A percentile compares a stretch with the other conserved stretches of the same genome.
Conservation (phyloP, 2,888 invertebrate species). For the Orthonychiurus folsomi region DNA sequence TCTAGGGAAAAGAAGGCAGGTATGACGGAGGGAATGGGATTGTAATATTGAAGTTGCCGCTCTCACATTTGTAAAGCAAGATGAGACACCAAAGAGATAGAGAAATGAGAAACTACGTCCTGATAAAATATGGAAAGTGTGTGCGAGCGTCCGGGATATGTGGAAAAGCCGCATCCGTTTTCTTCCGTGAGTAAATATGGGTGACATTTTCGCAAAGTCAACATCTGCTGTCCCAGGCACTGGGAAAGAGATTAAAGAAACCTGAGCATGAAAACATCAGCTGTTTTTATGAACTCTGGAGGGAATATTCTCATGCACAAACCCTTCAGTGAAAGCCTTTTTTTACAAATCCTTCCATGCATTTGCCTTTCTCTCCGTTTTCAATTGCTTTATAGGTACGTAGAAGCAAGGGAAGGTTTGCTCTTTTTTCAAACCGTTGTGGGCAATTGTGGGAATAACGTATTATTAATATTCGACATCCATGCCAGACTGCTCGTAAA, state of each 20-base stretch:
- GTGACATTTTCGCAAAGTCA: slow-evolving; percentile 21
- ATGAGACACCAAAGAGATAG: neutral
- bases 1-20: no score
- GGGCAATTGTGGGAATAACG: no score
- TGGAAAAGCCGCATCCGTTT: no score
- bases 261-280: slow-evolving; percentile 19
- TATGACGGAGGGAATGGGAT: neutral
- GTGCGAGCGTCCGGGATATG: no score
- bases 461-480: no score
- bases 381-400: neutral
- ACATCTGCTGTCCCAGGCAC: slow-evolving; percentile 23
- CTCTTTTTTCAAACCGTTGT: no score
- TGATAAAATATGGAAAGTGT: neutral
- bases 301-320: slow-evolving; percentile 19
- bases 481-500: no score
- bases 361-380: neutral
- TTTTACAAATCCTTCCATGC: slow-evolving; percentile 20
- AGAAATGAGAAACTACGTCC: neutral
- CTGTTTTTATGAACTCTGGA: slow-evolving; percentile 20
- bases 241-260: slow-evolving; percentile 24
- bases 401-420: no score
- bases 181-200: no score
- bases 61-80: no score
- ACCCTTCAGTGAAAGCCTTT: slow-evolving; percentile 1
- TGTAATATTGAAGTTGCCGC: neutral